Conservation (phyloP, 1,140 invertebrate species). For the Latrodectus geometricus region DNA sequence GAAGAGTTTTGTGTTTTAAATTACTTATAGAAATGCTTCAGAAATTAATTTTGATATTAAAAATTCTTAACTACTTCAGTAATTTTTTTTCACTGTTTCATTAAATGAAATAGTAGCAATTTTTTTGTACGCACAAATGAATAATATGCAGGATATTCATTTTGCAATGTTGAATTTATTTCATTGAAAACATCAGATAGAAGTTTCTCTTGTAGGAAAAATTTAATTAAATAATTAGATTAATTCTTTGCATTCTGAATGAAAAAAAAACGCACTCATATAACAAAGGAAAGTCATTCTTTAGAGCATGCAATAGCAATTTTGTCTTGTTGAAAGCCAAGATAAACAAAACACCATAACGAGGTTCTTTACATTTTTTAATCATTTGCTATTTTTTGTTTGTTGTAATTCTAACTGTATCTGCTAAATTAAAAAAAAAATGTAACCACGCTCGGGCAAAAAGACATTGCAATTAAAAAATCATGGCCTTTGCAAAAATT, state of each 20-base stretch:
- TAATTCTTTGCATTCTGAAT: slow-evolving; percentile 38
- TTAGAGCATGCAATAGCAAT: slow-evolving; percentile 46
- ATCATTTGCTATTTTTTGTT: slow-evolving; percentile 54
- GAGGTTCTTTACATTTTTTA: slow-evolving; percentile 54
- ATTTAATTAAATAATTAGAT: slow-evolving; percentile 60
- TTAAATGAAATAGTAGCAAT: too few species aligned
- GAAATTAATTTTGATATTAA: too few species aligned
- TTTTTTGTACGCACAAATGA: not conserved
- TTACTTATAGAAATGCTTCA: too few species aligned
- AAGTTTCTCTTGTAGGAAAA: slow-evolving; percentile 12
- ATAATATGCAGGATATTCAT: not conserved
- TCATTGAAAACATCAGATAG: slow-evolving; percentile 43
- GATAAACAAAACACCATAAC: slow-evolving; percentile 25
- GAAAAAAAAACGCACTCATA: slow-evolving; percentile 11
- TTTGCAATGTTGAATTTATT: not conserved
- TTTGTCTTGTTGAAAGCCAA: slow-evolving; percentile 3
- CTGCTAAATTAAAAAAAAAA: slow-evolving; percentile 55
- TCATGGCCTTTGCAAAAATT: slow-evolving; percentile 59
- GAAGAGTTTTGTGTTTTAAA: too few species aligned
- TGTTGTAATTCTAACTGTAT: slow-evolving; percentile 26
- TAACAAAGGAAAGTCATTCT: slow-evolving; percentile 26
- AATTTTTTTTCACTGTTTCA: too few species aligned
- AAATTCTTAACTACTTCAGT: too few species aligned
- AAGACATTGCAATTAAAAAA: slow-evolving; percentile 55
- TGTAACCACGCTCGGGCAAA: slow-evolving; percentile 4